Evolutionary conservation across 2,888 invertebrate species (phyloP), one percentile per base, ranked within the genome.

Genomic region (Anaspis maculata): DNA sequence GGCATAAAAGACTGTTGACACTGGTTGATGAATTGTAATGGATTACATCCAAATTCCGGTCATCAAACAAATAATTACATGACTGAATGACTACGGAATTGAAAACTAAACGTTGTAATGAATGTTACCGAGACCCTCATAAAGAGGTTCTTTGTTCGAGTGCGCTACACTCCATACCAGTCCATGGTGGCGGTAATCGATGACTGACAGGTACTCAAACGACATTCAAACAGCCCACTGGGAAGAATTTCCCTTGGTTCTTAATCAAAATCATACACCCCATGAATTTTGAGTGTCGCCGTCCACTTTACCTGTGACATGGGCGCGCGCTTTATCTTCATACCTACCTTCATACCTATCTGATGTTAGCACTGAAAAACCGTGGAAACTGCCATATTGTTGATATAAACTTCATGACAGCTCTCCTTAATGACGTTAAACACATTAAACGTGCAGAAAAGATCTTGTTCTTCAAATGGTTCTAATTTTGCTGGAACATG

Each of bases 1-100:
- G 25, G 19, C 12, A 35, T 30, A 51, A 48, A 51, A 48, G 45
- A 25, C 39, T 44, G 51, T 52, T 52, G 54, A 54, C 54, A 48
- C 36, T 38, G 39, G 39, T 46, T 52, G 54, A n/a, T 54, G 47
- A 49, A 54, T 54, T 52, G 44, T 48, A 54, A 52, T 50, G 38
- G 51, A 54, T 54, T 42, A 46, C 36, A 38, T 40, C 40, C 44
- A 46, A 44, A 43, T 48, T 46, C 45, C 32, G 41, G 28, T 32
- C 25, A 40, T 40, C 37, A 37, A 42, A 36, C 33, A 48, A 46
- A 46, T 54, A 48, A 54, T 54, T 54, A 51, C 45, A 42, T 48
- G 47, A 54, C 30, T 48, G 51, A 47, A 45, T 44, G 46, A 45
- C 27, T 40, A 35, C 35, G 16, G 33, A 39, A 40, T 48, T 40